Conservation (phyloP, 2,113 vertebrate species). For the Scartelaos histophorus region DNA sequence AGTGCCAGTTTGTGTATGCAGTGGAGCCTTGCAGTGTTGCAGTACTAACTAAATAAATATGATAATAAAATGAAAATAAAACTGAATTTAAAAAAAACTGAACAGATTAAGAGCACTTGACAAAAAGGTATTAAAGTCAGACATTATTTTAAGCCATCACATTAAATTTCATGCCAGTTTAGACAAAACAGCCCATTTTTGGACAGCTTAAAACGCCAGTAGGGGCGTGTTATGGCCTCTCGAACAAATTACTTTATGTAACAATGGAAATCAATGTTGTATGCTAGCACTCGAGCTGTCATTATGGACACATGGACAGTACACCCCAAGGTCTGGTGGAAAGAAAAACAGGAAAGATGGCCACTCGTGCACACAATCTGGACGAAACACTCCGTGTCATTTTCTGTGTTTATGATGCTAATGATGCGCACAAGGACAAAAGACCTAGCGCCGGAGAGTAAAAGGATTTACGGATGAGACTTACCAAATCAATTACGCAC, state of each 20-base stretch:
- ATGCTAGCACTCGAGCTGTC: not conserved
- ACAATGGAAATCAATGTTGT: conserved; percentile 4
- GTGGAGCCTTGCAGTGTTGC: too few species aligned
- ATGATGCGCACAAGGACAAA: not conserved
- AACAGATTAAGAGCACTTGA: too few species aligned
- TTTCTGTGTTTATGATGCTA: not conserved
- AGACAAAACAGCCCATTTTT: too few species aligned
- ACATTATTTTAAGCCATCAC: too few species aligned
- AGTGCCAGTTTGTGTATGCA: conserved; percentile 4
- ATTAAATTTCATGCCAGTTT: too few species aligned
- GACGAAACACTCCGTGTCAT: not conserved
- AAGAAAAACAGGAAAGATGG: conserved; percentile 63
- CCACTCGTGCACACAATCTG: conserved; percentile 22
- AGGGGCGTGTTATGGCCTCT: not conserved
- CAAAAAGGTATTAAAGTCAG: too few species aligned
- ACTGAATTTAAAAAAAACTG: too few species aligned
- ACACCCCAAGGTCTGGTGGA: conserved; percentile 27
- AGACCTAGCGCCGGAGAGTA: not conserved
- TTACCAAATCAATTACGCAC: conserved; percentile 66
- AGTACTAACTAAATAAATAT: not conserved
- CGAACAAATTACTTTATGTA: not conserved
- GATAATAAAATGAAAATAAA: not conserved
- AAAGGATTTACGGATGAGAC: conserved; percentile 31
- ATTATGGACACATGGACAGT: not conserved
- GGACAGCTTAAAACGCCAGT: too few species aligned